Percentiles rank a stretch among this genome's conserved stretches.
Evolutionary conservation across 2,797 vertebrate species (phyloP).

Genomic region (Tachyglossus aculeatus): DNA sequence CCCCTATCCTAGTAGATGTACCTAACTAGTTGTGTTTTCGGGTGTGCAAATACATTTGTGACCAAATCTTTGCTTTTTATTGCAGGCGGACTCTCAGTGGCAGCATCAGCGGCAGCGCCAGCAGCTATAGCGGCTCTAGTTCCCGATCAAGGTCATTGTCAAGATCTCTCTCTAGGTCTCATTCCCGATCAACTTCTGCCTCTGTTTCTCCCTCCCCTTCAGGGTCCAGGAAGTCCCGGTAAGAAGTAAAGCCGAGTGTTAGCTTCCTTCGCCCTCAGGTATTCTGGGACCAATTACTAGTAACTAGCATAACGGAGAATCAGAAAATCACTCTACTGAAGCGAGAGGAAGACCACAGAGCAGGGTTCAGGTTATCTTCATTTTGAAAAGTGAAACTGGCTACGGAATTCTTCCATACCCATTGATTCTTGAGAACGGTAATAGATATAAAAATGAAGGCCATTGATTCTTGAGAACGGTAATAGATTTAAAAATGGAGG

Average conservation of each 20-base stretch:
- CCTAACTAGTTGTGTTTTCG: rapidly evolving
- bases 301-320: not conserved
- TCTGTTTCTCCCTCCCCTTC: slow-evolving; percentile 82
- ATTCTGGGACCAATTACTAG: not conserved
- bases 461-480: too few species aligned
- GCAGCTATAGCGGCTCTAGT: slow-evolving; percentile 93
- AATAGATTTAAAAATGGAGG: too few species aligned
- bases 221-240: slow-evolving; percentile 81
- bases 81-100: slow-evolving; percentile 87
- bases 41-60: rapidly evolving
- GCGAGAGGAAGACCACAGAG: not conserved
- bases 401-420: too few species aligned
- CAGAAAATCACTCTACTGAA: not conserved
- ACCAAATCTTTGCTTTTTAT: not conserved
- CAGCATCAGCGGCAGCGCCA: slow-evolving; percentile 88
- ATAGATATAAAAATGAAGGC: too few species aligned
- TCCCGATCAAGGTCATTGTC: slow-evolving; percentile 87
- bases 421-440: too few species aligned
- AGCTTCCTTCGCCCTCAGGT: not conserved
- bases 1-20: too few species aligned
- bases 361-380: not conserved
- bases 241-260: not conserved
- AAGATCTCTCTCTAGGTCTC: slow-evolving; percentile 60
- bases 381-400: not conserved
- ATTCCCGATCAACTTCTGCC: slow-evolving; percentile 74